Percentiles rank a stretch among this genome's conserved stretches.
Conservation (phyloP, 2,797 vertebrate species). For the Macroramphosus scolopax region DNA sequence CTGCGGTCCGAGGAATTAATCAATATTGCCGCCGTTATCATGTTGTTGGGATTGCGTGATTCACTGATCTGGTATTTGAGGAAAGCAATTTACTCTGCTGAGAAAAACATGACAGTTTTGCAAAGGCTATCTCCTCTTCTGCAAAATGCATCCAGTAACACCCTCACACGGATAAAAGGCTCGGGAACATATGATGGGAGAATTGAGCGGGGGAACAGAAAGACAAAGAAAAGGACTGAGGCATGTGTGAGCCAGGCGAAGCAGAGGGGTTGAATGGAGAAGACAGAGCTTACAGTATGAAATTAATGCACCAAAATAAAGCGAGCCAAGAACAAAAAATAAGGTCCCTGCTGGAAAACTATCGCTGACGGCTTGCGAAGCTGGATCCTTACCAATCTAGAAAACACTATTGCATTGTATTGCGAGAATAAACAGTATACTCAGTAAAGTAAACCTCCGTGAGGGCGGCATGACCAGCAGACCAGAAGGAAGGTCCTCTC, state of each 20-base stretch:
- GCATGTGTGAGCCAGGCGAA: neutral
- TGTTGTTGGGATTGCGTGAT: slow-evolving; percentile 23
- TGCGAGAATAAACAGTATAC: too few relatives aligned
- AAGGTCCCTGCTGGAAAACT: slow-evolving; percentile 4
- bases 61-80: slow-evolving; percentile 43
- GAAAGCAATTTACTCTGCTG: slow-evolving; percentile 18
- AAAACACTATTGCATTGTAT: too few relatives aligned
- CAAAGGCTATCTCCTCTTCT: slow-evolving; percentile 24
- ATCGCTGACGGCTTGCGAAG: slow-evolving; percentile 25
- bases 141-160: slow-evolving; percentile 16
- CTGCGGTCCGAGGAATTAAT: slow-evolving; percentile 16
- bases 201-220: too few relatives aligned
- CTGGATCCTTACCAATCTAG: neutral
- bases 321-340: slow-evolving; percentile 21
- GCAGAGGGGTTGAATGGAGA: neutral
- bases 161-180: slow-evolving; percentile 4
- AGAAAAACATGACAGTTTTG: slow-evolving; percentile 32
- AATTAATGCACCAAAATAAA: slow-evolving; percentile 11
- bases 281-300: neutral
- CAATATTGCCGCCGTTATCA: slow-evolving; percentile 24
- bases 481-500: too few relatives aligned
- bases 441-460: too few relatives aligned
- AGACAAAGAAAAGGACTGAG: slow-evolving; percentile 3
- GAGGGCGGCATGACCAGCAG: too few relatives aligned
- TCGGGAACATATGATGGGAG: slow-evolving; percentile 7